phyloP scores from a whole-genome alignment of 2,888 invertebrate species.

The Antheraea yamamai region DNA sequence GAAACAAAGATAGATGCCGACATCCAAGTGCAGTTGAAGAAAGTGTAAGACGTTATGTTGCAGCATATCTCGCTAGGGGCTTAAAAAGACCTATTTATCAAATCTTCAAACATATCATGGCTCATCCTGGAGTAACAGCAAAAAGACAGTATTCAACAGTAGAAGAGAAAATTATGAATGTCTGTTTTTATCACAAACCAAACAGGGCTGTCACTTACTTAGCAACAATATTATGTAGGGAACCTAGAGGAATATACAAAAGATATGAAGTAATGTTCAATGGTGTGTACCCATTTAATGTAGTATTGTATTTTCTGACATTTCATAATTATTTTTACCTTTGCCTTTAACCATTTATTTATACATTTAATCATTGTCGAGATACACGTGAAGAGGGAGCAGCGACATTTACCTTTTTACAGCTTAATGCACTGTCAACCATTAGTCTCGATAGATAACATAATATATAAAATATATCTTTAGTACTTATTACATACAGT shows the following conservation, averaged over 20 bases:
- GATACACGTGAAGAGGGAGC: no score
- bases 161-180: conserved; percentile 65
- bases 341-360: no score
- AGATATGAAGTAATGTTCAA: conserved; percentile 40
- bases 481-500: no score
- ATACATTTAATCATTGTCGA: no score
- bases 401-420: no score
- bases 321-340: no score
- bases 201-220: conserved; percentile 46
- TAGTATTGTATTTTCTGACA: background rate
- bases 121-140: conserved; percentile 41
- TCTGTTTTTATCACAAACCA: conserved; percentile 56
- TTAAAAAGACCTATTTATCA: conserved; percentile 61
- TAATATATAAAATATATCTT: no score
- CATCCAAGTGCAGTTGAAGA: conserved; percentile 49
- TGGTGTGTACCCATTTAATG: conserved; percentile 33
- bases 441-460: no score
- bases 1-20: conserved; percentile 47
- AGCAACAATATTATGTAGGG: conserved; percentile 53
- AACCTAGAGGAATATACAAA: conserved; percentile 59
- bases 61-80: conserved; percentile 60
- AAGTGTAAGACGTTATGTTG: conserved; percentile 52
- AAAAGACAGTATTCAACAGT: conserved; percentile 49
- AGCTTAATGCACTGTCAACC: no score
- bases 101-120: conserved; percentile 55